Percentiles rank a stretch among this genome's conserved stretches.
Evolutionary conservation across 2,113 vertebrate genomes (phyloP).

Genomic region (Bubo bubo): DNA sequence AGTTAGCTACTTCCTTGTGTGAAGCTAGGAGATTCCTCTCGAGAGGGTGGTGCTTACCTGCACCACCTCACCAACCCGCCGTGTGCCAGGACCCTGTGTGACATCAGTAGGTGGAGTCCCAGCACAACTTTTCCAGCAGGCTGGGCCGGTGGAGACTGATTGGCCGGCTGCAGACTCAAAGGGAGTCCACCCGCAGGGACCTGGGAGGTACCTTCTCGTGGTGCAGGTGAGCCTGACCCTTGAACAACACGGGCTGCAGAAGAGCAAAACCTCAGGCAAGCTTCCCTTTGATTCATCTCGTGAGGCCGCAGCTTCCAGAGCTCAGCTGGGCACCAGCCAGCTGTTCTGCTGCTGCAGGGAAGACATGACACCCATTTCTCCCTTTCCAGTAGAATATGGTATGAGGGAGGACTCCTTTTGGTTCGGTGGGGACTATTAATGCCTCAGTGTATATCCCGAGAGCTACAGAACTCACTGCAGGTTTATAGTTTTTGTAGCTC

Average conservation of each 20-base stretch:
- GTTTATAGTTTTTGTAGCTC: neutral
- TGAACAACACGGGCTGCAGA: neutral
- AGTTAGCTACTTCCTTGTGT: fast-evolving
- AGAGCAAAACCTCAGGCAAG: no score
- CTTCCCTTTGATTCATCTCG: no score
- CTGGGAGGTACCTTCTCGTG: no score
- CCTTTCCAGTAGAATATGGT: neutral
- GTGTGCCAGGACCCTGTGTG: neutral
- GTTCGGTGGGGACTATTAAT: neutral
- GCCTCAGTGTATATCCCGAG: fast-evolving
- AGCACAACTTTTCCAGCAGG: neutral
- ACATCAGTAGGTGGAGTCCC: conserved; percentile 13
- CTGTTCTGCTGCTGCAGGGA: no score
- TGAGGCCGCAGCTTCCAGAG: neutral
- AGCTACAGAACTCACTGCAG: neutral
- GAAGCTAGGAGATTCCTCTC: neutral
- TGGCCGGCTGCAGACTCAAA: fast-evolving
- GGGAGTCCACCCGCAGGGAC: neutral
- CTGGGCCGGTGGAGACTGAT: no score
- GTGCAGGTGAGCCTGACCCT: neutral
- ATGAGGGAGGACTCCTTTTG: neutral
- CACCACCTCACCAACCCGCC: neutral
- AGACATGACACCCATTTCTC: neutral
- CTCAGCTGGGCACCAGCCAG: neutral
- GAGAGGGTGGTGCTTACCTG: no score